Percentiles rank a stretch among this genome's conserved stretches.
Evolutionary conservation across 2,888 invertebrate genomes (phyloP).

Genomic region (Sussaba pulchella): DNA sequence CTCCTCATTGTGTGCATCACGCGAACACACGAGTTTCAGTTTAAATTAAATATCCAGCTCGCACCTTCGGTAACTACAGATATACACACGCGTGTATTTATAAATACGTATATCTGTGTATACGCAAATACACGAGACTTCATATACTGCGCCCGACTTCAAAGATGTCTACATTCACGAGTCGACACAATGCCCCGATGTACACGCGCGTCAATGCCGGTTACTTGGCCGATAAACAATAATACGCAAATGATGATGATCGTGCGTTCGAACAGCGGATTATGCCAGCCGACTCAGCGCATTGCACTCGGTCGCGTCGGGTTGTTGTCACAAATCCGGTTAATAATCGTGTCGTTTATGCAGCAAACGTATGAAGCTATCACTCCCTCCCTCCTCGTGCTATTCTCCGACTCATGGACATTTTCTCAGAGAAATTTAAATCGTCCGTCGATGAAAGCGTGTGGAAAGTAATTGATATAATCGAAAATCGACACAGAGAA

Average conservation of each 20-base stretch:
- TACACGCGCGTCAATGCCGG: background rate
- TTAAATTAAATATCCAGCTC: slow-evolving; percentile 61
- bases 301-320: slow-evolving; percentile 39
- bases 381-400: background rate
- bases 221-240: slow-evolving; percentile 4
- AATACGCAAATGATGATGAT: slow-evolving; percentile 29
- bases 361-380: background rate
- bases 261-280: slow-evolving; percentile 33
- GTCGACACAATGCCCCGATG: background rate
- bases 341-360: slow-evolving; percentile 49
- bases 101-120: slow-evolving; percentile 46
- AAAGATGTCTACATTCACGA: slow-evolving; percentile 4
- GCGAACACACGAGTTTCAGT: slow-evolving; percentile 38
- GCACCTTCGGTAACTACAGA: slow-evolving; percentile 49
- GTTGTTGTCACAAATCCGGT: background rate
- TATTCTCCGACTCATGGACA: too few relatives aligned
- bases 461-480: too few relatives aligned
- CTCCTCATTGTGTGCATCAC: slow-evolving; percentile 33
- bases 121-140: slow-evolving; percentile 32
- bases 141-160: slow-evolving; percentile 22
- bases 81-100: too few relatives aligned
- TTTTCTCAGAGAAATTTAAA: too few relatives aligned
- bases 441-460: too few relatives aligned
- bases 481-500: too few relatives aligned
- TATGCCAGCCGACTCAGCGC: slow-evolving; percentile 57